These are phyloP conservation scores for Colletes latitarsis DNA, from an alignment of 1,140 invertebrate species.

Conservation along the genomic window DNA sequence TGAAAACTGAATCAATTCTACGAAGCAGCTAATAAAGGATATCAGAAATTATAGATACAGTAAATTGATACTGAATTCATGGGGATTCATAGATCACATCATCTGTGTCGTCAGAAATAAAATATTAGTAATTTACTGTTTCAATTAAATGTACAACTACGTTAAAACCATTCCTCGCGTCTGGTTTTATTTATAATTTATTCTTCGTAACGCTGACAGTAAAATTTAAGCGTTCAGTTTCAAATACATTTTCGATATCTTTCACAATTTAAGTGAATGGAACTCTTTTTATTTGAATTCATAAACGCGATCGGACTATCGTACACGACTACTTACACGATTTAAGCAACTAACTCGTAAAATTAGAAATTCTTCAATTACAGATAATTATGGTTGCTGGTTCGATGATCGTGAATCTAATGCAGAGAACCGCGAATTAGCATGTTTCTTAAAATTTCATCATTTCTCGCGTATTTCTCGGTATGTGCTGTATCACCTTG, in stretches of 20 bases:
- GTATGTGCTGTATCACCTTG: not conserved
- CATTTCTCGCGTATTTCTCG: not conserved
- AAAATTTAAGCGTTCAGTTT: not conserved
- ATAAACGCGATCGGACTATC: not conserved
- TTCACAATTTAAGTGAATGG: too few species aligned
- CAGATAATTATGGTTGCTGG: not conserved
- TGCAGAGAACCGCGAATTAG: conserved; percentile 2
- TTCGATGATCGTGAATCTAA: not conserved
- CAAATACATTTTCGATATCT: not conserved
- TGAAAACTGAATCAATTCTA: not conserved
- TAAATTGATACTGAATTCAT: not conserved
- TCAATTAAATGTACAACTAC: too few species aligned
- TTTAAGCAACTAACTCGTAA: not conserved
- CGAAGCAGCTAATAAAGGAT: too few species aligned
- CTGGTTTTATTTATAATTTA: not conserved
- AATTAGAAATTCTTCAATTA: conserved; percentile 25
- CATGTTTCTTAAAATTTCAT: conserved; percentile 19
- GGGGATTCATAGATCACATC: too few species aligned
- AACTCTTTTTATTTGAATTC: not conserved
- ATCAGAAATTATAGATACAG: not conserved
- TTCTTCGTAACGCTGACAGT: not conserved
- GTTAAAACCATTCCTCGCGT: too few species aligned
- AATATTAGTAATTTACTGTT: too few species aligned
- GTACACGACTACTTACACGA: not conserved
- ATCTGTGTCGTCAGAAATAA: too few species aligned